Conservation (phyloP, 2,797 vertebrate species). For the Ptychobarbus kaznakovi region DNA sequence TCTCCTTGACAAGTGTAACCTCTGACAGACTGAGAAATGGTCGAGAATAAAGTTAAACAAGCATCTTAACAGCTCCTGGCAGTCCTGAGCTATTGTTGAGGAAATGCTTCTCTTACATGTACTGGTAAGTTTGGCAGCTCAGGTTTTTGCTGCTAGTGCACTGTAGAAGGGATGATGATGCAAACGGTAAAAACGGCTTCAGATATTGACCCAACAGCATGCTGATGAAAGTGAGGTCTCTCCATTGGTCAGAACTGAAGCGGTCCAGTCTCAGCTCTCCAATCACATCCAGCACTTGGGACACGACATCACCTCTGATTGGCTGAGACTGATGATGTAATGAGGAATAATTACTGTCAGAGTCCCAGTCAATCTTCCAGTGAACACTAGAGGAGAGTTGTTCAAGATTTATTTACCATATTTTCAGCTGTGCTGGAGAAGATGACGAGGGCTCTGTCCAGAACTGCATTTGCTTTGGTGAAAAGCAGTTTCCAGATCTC, state of each 20-base stretch:
- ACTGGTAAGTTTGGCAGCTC: slow-evolving; percentile 54
- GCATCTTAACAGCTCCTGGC: background rate
- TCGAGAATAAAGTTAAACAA: background rate
- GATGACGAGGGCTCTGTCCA: slow-evolving; percentile 71
- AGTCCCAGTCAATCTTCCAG: background rate
- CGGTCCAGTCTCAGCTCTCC: slow-evolving; percentile 39
- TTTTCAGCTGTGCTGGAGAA: slow-evolving; percentile 61
- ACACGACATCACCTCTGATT: background rate
- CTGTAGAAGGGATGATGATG: slow-evolving; percentile 24
- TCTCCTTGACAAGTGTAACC: background rate
- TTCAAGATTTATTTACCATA: background rate
- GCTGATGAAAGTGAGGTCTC: slow-evolving; percentile 12
- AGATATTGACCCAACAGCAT: slow-evolving; percentile 15
- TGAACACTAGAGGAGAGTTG: background rate
- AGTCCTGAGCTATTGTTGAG: background rate
- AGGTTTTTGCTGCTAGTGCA: slow-evolving; percentile 55
- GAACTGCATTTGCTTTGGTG: slow-evolving; percentile 58
- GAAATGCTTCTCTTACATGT: slow-evolving; percentile 49
- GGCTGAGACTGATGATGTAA: slow-evolving; percentile 22
- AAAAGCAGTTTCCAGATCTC: slow-evolving; percentile 75
- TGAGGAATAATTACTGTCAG: background rate
- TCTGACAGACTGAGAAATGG: slow-evolving; percentile 16
- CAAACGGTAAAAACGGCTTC: slow-evolving; percentile 30
- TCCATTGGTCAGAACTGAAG: slow-evolving; percentile 26
- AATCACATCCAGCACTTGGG: slow-evolving; percentile 50